Base-by-base conservation (phyloP, 2,113 vertebrate genomes). In the Scomber scombrus region DNA sequence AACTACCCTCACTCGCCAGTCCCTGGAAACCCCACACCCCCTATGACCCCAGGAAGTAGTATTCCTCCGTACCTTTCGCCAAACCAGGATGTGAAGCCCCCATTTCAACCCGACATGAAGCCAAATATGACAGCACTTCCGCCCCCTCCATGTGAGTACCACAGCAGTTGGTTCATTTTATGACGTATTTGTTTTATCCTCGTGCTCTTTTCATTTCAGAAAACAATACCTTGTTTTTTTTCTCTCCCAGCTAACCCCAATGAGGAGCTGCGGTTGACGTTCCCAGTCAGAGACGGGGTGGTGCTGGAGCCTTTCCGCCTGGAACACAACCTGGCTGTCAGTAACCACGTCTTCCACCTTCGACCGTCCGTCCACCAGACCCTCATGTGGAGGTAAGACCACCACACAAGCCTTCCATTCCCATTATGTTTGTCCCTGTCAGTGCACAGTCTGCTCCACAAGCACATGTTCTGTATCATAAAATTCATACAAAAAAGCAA, bases 1-100 rank as follows among this genome's bases (percentile, higher is more conserved):
- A 99, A 97, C 94, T 99, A 99, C 93, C 98, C 98, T 73, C 98
- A 99, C 95, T 99, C 98, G 1, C 98, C 98, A n/a, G 98, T 99
- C 89, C 98, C 98, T 89, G 98, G 98, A 85, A 99, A 99, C 88
- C 98, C 98, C 82, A 99, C 98, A 0, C 98, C 98, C 73, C 98
- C 98, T 64, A 99, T 99, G 97, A 99, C 98, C 86, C 98, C 98
- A 14, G 97, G 98, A 91, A 99, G 97, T 93, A 98, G 95, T 93
- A 99, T 99, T 88, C 97, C 97, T 69, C 96, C 97, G 0, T 99
- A 99, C 91, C 92, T 99, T 89, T 99, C 98, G 72, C 98, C 98
- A 85, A 97, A 95, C 91, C 98, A 97, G 94, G 98, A 99, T 68
- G 97, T 98, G 92, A 99, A 99, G 91, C 98, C 98, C 43, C 97